Evolutionary conservation across 2,888 invertebrate genomes (phyloP), one percentile per base, ranked within the genome.

Genomic region (Xanthostigma xanthostigma): DNA sequence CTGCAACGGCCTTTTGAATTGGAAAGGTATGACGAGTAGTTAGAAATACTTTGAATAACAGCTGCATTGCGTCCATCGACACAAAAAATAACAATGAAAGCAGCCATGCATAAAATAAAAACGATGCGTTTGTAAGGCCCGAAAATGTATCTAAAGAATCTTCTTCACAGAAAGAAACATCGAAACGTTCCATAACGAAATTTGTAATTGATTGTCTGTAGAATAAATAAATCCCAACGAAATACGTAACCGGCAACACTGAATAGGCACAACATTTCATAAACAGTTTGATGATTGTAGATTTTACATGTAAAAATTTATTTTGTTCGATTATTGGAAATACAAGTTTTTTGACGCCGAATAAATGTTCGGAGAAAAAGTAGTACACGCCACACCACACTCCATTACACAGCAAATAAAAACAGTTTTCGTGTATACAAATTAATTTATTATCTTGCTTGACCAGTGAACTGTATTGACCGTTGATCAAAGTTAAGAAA

Each of bases 291-390:
- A 69, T 67, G 8, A 84, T 59, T 1, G 75, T 70, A 34, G 75
- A 65, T 58, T 81, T 79, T 13, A 86, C 71, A 58, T 80, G 78
- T 5, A 78, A 70, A 53, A 83, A 73, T 60, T 83, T 85, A 41
- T 75, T 73, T 62, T 81, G 79, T 52, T 82, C 79, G 12, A 84
- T 72, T n/a, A 81, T 75, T 9, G 84, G 78, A 60, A 85, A 87
- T 33, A 73, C 67, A 0, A 86, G 66, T 53, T 73, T 68, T 52
- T 74, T 71, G 9, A 67, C 62, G 17, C 73, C 72, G 44, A 73
- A 69, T 38, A 77, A 66, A 55, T 76, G 76, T 9, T 73, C 69
- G 56, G 71, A 76, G 2, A 75, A 52, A 55, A 79, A 81, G 56
- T 75, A 74, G 54, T 73, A 75, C 13, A 75, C 59, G 36, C 85